These are phyloP conservation scores for Notarius lentiginosus DNA, from an alignment of 2,113 vertebrate genomes.

Conservation along the genomic window DNA sequence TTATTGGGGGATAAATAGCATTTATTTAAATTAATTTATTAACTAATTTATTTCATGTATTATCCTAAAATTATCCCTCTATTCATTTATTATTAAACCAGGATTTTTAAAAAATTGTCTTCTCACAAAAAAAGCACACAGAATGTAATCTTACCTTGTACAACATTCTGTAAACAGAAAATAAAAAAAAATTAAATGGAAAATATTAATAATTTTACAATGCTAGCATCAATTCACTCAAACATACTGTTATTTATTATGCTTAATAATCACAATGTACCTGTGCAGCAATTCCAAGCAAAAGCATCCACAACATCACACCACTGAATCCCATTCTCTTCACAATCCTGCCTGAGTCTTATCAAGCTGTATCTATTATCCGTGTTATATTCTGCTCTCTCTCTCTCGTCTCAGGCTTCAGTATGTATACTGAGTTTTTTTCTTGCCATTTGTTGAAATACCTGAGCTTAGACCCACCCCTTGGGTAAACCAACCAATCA, in stretches of 20 bases:
- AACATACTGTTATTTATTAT: not conserved
- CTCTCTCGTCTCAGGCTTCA: conserved; percentile 22
- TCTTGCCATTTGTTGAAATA: conserved; percentile 52
- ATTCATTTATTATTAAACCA: not conserved
- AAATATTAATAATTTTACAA: not conserved
- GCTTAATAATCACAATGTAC: conserved; percentile 53
- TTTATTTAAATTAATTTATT: not conserved
- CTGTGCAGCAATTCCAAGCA: conserved; percentile 63
- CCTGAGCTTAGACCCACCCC: conserved; percentile 56
- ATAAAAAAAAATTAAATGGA: conserved; percentile 4
- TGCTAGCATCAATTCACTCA: not conserved
- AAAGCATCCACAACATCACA: conserved; percentile 58
- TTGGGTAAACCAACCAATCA: conserved; percentile 31
- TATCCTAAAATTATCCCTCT: not conserved
- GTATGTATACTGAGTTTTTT: conserved; percentile 38
- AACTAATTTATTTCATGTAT: not conserved
- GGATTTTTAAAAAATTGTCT: no score
- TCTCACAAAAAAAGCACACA: not conserved
- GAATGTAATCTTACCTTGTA: conserved; percentile 25
- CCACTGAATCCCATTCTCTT: conserved; percentile 51
- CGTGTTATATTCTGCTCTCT: conserved; percentile 5
- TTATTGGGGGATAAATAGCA: not conserved
- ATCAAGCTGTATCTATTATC: conserved; percentile 8
- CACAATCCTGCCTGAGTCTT: conserved; percentile 25
- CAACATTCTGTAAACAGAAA: conserved; percentile 34